Conservation (phyloP, 2,888 invertebrate genomes). For the Macaria liturata region DNA sequence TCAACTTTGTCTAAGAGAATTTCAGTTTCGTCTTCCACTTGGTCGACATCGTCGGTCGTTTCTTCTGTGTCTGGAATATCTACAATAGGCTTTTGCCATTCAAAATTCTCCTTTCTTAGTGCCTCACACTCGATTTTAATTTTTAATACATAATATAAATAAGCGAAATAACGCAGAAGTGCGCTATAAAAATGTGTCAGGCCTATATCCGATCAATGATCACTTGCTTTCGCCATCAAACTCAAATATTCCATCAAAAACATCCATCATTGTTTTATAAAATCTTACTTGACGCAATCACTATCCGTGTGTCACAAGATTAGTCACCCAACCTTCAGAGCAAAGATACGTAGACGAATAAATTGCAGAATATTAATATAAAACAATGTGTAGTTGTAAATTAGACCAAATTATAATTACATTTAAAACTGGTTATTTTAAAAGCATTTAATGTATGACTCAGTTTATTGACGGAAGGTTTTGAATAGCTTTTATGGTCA, state of each 20-base stretch:
- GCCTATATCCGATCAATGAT: too few relatives aligned
- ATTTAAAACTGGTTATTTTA: slow-evolving; percentile 5
- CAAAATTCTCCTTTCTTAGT: too few relatives aligned
- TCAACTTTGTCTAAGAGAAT: too few relatives aligned
- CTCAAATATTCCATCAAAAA: slow-evolving; percentile 6
- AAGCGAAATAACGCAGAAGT: too few relatives aligned
- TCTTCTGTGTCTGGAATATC: too few relatives aligned
- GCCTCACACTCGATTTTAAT: too few relatives aligned
- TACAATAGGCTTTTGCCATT: too few relatives aligned
- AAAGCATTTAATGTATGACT: slow-evolving; percentile 1
- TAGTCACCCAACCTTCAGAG: slow-evolving; percentile 58
- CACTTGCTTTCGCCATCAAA: too few relatives aligned
- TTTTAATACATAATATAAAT: too few relatives aligned
- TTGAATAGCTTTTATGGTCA: neutral
- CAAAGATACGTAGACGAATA: slow-evolving; percentile 17
- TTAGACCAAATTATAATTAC: neutral
- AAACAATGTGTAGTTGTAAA: slow-evolving; percentile 6
- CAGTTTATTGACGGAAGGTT: slow-evolving; percentile 11
- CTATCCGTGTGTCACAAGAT: slow-evolving; percentile 48
- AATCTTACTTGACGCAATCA: slow-evolving; percentile 37
- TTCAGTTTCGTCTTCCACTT: too few relatives aligned
- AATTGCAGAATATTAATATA: slow-evolving; percentile 11
- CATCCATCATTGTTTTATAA: slow-evolving; percentile 13
- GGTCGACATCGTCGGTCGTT: too few relatives aligned
- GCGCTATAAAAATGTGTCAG: too few relatives aligned